A percentile compares a stretch with the other conserved stretches of the same genome.
These are phyloP conservation scores for Drosophila nigritarsus DNA, from an alignment of 2,888 invertebrate species.

Conservation along the genomic window DNA sequence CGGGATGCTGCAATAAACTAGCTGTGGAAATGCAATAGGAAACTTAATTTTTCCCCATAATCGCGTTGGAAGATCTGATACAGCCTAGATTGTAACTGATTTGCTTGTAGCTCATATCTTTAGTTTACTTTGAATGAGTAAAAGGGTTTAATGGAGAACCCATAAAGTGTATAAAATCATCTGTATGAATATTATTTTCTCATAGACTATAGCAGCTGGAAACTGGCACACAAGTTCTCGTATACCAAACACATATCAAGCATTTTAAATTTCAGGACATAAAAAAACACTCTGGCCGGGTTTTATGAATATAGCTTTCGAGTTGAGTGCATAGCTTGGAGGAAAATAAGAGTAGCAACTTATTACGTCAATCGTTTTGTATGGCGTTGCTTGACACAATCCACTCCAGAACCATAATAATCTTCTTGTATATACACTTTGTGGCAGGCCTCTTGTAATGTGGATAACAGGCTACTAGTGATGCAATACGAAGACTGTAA, in stretches of 20 bases:
- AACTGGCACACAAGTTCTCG: not conserved
- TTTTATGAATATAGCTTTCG: not conserved
- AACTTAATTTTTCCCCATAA: not conserved
- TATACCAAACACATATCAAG: not conserved
- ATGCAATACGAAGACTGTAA: too few species aligned
- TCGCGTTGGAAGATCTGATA: not conserved
- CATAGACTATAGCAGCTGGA: not conserved
- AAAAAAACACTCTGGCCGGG: not conserved
- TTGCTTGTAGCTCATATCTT: not conserved
- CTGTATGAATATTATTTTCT: not conserved
- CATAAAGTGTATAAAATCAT: not conserved
- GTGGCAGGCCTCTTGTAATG: too few species aligned
- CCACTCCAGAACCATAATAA: not conserved
- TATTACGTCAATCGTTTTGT: not conserved
- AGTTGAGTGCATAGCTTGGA: not conserved
- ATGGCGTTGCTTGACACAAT: not conserved
- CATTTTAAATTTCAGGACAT: not conserved
- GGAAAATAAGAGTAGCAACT: not conserved
- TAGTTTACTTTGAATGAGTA: not conserved
- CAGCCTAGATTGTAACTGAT: not conserved
- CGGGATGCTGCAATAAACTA: not conserved
- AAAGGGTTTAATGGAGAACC: not conserved
- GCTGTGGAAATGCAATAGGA: not conserved
- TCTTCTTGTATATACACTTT: not conserved
- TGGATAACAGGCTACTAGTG: too few species aligned